These are phyloP conservation scores for Psittacula cyanocephala DNA, from an alignment of 2,113 vertebrate species.

Conservation along the genomic window DNA sequence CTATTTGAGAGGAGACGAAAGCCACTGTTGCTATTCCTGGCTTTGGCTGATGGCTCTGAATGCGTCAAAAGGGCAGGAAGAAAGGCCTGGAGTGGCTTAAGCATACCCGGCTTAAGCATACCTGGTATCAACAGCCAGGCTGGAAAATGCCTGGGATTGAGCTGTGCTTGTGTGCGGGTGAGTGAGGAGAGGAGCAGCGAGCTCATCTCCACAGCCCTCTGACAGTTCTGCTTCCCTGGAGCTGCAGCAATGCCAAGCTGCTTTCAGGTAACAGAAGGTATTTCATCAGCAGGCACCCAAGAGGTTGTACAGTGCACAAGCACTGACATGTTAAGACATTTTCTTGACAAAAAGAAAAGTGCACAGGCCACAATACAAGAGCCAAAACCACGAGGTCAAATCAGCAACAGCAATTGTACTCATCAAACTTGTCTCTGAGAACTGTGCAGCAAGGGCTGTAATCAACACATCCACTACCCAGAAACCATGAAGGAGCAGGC, in stretches of 20 bases:
- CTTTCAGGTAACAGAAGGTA: not conserved
- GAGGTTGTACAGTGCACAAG: not conserved
- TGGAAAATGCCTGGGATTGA: not conserved
- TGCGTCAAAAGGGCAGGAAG: not conserved
- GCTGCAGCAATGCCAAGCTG: not conserved
- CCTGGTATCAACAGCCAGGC: not conserved
- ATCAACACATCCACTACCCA: not conserved
- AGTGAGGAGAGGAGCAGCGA: not conserved
- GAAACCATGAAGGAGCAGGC: not conserved
- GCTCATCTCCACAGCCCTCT: rapidly evolving
- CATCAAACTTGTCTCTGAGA: not conserved
- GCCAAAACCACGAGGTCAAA: not conserved
- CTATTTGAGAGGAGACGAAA: not conserved
- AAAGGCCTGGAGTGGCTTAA: not conserved
- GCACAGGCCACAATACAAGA: not conserved
- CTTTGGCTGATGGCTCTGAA: not conserved
- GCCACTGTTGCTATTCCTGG: not conserved
- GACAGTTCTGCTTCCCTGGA: not conserved
- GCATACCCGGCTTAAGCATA: not conserved
- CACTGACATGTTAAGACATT: not conserved
- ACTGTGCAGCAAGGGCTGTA: not conserved
- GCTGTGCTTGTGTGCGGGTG: not conserved
- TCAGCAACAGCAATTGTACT: not conserved
- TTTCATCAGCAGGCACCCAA: not conserved
- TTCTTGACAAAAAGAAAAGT: not conserved